Evolutionary conservation across 2,888 invertebrate genomes (phyloP), one percentile per base, ranked within the genome.

Genomic region (Marronus borbonicus): DNA sequence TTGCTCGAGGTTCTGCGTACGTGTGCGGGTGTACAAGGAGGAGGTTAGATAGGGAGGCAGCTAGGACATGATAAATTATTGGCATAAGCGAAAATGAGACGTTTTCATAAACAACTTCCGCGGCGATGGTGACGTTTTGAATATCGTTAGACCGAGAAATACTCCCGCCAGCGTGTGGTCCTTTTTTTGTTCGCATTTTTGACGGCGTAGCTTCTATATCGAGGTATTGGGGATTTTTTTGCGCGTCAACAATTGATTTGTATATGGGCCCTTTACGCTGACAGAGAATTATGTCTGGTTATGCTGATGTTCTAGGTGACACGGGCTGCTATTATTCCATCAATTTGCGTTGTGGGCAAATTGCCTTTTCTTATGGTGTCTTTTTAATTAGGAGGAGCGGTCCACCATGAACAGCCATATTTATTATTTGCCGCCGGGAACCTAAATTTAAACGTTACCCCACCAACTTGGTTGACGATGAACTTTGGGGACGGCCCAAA

Each of bases 71-170:
- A 77, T 77, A 77, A 77, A 77, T 77, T 70, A 69, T 50, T 17
- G 77, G 62, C 62, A 70, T 62, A 70, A 77, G 70, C 68, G 49
- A 70, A 69, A 77, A 77, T 77, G 69, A 70, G 70, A 70, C 70
- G 62, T 70, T 60, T 64, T 77, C 70, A 70, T 70, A 62, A 77
- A 70, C 70, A 77, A 65, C 49, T 66, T 76, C 52, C 44, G 65
- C 31, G 36, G 52, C 50, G 76, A 76, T 49, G 76, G 65, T 64
- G 76, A 36, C 65, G 64, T 52, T 76, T 76, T 65, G 65, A 76
- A 64, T 52, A 65, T 62, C 76, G 64, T 76, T 76, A 76, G 49
- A 31, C 60, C 66, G 76, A 55, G 64, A 55, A 50, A 76, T 76
- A 50, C 65, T 64, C 31, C 65, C 65, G 52, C 31, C 20, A 52